Conservation (phyloP, 2,797 vertebrate species). For the Gymnopithys bicolor region DNA sequence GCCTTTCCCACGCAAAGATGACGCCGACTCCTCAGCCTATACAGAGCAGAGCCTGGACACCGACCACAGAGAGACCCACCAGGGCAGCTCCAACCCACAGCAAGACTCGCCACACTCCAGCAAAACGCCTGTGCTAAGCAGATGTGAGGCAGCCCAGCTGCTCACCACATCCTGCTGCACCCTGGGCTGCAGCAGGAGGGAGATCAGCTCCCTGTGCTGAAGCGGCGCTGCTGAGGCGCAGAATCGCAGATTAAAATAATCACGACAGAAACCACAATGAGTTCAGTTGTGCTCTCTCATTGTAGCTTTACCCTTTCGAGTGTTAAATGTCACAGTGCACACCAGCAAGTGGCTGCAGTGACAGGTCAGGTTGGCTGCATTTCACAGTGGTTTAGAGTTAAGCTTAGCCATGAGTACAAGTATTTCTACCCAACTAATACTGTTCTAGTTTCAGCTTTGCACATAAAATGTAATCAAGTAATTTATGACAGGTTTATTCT, state of each 20-base stretch:
- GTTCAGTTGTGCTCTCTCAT: neutral
- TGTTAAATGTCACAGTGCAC: neutral
- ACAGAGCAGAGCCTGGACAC: neutral
- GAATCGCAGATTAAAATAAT: neutral
- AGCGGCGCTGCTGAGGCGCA: rapidly evolving
- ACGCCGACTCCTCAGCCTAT: neutral
- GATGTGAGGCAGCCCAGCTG: neutral
- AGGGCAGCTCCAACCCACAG: neutral
- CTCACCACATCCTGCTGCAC: constrained; percentile 67
- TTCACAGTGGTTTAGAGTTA: neutral
- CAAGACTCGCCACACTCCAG: neutral
- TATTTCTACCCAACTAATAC: neutral
- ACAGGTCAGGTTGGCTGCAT: neutral
- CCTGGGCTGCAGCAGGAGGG: constrained; percentile 65
- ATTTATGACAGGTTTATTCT: neutral
- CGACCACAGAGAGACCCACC: neutral
- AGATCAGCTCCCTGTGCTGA: constrained; percentile 73
- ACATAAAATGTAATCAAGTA: neutral
- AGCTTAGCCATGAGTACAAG: neutral
- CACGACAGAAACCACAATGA: neutral
- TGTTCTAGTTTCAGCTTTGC: neutral
- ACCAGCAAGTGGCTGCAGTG: neutral
- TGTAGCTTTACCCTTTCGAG: neutral
- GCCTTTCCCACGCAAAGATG: neutral
- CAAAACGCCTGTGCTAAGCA: neutral